Evolutionary conservation across 2,113 vertebrate species (phyloP).

Genomic region (Vidua chalybeata): DNA sequence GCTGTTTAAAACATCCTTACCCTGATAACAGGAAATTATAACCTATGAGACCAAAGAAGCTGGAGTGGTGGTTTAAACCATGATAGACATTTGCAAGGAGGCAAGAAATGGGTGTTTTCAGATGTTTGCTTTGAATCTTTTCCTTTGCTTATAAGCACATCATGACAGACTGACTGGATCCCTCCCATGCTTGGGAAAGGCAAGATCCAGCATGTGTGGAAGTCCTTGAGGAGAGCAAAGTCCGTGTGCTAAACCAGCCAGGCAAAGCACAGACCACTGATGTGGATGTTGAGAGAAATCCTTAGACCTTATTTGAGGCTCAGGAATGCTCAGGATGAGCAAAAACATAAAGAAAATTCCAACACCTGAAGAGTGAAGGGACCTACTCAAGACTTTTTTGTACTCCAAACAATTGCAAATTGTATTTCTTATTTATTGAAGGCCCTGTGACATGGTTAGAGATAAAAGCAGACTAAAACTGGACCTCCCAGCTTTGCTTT

Average conservation of each 20-base stretch:
- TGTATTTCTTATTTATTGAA: not conserved
- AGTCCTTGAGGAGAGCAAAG: not conserved
- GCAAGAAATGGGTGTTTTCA: conserved; percentile 10
- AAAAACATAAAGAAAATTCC: not conserved
- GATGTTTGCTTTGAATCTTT: not conserved
- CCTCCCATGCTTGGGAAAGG: not conserved
- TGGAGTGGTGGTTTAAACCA: conserved; percentile 57
- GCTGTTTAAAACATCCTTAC: conserved; percentile 59
- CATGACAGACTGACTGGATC: not conserved
- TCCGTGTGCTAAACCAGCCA: not conserved
- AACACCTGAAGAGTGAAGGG: fast-evolving
- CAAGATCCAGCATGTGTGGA: not conserved
- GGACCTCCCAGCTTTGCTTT: conserved; percentile 16
- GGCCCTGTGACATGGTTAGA: not conserved
- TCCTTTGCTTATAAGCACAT: not conserved
- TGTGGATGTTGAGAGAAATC: not conserved
- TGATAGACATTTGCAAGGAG: conserved; percentile 26
- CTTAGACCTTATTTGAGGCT: not conserved
- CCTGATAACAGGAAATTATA: conserved; percentile 71
- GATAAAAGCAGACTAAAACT: not conserved
- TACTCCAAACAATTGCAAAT: not conserved
- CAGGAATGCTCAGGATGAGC: not conserved
- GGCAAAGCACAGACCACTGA: not conserved
- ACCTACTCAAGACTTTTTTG: not conserved
- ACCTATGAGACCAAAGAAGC: conserved; percentile 46